Evolutionary conservation across 2,888 invertebrate species (phyloP).

Genomic region (Marasmarcha lunaedactyla): DNA sequence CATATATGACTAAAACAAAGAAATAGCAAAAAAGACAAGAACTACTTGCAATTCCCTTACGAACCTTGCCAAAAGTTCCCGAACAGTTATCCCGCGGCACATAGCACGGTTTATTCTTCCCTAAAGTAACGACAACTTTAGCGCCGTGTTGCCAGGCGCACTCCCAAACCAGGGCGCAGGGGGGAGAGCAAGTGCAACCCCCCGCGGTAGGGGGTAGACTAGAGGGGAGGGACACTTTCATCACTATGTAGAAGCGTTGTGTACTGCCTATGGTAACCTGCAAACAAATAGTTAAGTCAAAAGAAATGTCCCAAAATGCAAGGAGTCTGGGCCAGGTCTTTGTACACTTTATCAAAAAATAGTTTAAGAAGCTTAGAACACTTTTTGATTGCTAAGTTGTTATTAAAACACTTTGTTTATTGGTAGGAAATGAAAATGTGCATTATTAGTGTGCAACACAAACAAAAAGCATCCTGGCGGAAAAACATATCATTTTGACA

Average conservation of each 20-base stretch:
- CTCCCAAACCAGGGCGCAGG: slow-evolving; percentile 81
- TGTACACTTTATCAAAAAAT: too few relatives aligned
- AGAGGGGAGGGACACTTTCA: slow-evolving; percentile 16
- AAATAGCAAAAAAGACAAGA: too few relatives aligned
- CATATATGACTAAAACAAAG: too few relatives aligned
- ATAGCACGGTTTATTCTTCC: slow-evolving; percentile 51
- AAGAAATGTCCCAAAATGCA: too few relatives aligned
- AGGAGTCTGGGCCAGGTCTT: not conserved
- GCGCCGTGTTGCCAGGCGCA: slow-evolving; percentile 92
- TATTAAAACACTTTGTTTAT: too few relatives aligned
- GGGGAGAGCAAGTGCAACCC: slow-evolving; percentile 32
- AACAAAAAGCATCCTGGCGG: too few relatives aligned
- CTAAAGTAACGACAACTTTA: slow-evolving; percentile 82
- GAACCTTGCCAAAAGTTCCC: slow-evolving; percentile 75
- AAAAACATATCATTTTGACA: too few relatives aligned
- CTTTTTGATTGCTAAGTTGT: too few relatives aligned
- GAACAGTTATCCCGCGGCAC: slow-evolving; percentile 69
- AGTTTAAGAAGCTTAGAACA: too few relatives aligned
- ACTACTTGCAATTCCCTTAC: not conserved
- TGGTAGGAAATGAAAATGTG: too few relatives aligned
- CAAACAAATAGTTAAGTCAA: slow-evolving; percentile 11
- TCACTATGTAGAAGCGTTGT: slow-evolving; percentile 84
- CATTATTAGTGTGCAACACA: too few relatives aligned
- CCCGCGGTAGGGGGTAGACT: slow-evolving; percentile 9
- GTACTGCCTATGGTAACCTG: slow-evolving; percentile 86